A percentile compares a stretch with the other conserved stretches of the same genome.
These are phyloP conservation scores for Nothura maculosa DNA, from an alignment of 2,797 vertebrate genomes.

Conservation along the genomic window DNA sequence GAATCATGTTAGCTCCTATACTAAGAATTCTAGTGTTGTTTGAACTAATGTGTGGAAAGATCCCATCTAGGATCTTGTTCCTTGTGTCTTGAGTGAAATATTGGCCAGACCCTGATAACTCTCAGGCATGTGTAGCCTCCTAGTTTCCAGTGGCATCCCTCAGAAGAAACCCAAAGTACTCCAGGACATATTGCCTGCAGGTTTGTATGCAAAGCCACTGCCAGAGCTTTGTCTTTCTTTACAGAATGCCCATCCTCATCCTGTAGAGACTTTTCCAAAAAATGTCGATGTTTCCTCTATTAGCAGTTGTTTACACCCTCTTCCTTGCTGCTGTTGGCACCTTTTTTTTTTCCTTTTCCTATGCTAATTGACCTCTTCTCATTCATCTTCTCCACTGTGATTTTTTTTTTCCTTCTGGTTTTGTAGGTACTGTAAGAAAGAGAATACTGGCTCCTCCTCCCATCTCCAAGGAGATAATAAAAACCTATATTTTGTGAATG, in stretches of 20 bases:
- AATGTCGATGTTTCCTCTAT: neutral
- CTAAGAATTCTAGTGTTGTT: neutral
- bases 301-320: neutral
- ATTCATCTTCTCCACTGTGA: neutral
- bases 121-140: neutral
- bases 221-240: neutral
- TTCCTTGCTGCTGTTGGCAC: neutral
- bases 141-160: neutral
- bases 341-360: neutral
- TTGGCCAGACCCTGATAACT: neutral
- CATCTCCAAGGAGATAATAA: neutral
- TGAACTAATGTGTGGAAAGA: neutral
- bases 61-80: neutral
- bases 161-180: neutral
- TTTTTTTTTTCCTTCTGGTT: slow-evolving; percentile 5
- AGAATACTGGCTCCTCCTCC: neutral
- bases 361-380: neutral
- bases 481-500: neutral
- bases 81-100: slow-evolving; percentile 1
- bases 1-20: neutral
- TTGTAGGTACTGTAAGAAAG: neutral
- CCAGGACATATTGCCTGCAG: neutral
- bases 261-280: neutral
- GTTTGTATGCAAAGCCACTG: neutral
- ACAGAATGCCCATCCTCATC: neutral